A percentile compares a stretch with the other conserved stretches of the same genome.
These are phyloP conservation scores for Drosophila dunni DNA, from an alignment of 1,140 invertebrate genomes.

Conservation along the genomic window DNA sequence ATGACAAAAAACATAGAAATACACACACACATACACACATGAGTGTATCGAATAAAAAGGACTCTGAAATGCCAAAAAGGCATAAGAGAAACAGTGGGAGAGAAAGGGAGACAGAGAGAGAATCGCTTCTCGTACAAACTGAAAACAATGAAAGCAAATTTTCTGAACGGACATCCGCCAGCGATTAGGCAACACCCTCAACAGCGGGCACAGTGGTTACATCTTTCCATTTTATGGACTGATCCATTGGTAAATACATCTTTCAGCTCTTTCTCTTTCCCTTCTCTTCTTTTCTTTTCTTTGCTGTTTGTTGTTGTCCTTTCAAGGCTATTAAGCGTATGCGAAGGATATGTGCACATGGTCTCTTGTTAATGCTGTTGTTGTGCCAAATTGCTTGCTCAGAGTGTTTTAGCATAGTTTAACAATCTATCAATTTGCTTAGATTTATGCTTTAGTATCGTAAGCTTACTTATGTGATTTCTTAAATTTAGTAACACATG, in stretches of 20 bases:
- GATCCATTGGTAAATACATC: constrained; percentile 92
- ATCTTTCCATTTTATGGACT: constrained; percentile 93
- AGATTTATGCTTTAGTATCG: not conserved
- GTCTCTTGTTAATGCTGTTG: not conserved
- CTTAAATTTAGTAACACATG: too few relatives aligned
- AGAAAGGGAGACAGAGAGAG: constrained; percentile 35
- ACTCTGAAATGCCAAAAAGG: constrained; percentile 44
- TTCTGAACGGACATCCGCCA: constrained; percentile 70
- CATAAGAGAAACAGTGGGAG: constrained; percentile 19
- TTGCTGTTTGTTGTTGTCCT: constrained; percentile 5
- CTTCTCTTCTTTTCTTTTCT: not conserved
- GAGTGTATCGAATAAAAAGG: constrained; percentile 18
- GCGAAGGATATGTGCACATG: not conserved
- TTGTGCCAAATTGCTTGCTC: constrained; percentile 11
- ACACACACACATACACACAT: not conserved
- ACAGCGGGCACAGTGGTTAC: constrained; percentile 23
- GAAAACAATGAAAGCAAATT: constrained; percentile 80
- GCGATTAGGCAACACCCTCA: constrained; percentile 57
- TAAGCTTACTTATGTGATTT: too few relatives aligned
- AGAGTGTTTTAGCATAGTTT: constrained; percentile 1
- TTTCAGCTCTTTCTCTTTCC: not conserved
- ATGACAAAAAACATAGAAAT: constrained; percentile 15
- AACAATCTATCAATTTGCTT: not conserved
- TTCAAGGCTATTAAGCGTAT: constrained; percentile 9
- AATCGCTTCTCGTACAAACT: constrained; percentile 49